Base-by-base conservation (phyloP, 2,888 invertebrate genomes). In the Philereme transversata region DNA sequence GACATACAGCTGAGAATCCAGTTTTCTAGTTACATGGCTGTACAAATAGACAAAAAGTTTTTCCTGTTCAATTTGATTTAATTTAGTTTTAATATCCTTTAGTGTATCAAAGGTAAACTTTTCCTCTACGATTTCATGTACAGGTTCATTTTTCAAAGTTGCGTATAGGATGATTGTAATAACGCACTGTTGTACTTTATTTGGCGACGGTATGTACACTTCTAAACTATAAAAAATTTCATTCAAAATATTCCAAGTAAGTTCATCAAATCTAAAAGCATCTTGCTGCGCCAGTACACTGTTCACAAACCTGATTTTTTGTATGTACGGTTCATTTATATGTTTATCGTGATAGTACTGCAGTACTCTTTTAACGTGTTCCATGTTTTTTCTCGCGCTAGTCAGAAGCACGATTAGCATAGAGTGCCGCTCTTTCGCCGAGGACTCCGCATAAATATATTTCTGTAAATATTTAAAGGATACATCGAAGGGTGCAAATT, bases 11-110 rank as follows among this genome's bases (percentile, higher is more conserved):
- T n/a, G 43, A 5, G 5, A n/a, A 8, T 43, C 8, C 5, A 43
- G 10, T 43, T n/a, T 43, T 7, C 4, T n/a, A n/a, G 9, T 5
- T 9, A 8, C 1, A 5, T 4, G 4, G 9, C 10, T 72, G 40
- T 76, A 79, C 48, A 88, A 64, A 60, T 79, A 88, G 53, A 60
- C 65, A 59, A 87, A 87, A 22, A 87, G 11, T 50, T 76, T 79
- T 40, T 78, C 72, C 64, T 70, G 73, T 51, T 86, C 77, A 9
- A 69, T 66, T 8, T 65, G 43, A 38, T 72, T 77, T 10, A 87
- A 58, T 60, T 78, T 75, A 5, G 45, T 65, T 61, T 65, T 60
- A 45, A 73, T 71, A 8, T 53, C 22, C 54, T 73, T 74, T 34
- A 84, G 67, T 0, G 79, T 74, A 40, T 68, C 67, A 49, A 77